A percentile compares a stretch with the other conserved stretches of the same genome.
Conservation (phyloP, 2,797 vertebrate genomes). For the Danio albolineatus region DNA sequence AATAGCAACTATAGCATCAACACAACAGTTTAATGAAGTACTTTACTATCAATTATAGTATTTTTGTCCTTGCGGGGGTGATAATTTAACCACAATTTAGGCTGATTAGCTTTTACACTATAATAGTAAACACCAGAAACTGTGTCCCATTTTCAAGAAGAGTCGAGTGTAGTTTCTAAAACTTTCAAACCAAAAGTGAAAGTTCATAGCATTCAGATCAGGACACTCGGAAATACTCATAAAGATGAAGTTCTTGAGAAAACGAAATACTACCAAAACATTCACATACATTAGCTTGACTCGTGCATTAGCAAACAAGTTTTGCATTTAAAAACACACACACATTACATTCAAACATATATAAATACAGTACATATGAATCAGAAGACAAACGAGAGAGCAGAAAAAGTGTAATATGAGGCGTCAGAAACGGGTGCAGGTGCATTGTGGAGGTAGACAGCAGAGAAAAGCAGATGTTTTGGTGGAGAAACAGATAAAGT, state of each 20-base stretch:
- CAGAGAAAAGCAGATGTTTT: constrained; percentile 30
- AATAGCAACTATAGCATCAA: no score
- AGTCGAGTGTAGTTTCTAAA: neutral
- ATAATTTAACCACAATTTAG: neutral
- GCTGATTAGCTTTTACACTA: neutral
- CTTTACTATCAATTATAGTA: no score
- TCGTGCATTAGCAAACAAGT: constrained; percentile 4
- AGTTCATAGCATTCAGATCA: neutral
- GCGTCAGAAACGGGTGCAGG: constrained; percentile 34
- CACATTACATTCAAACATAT: constrained; percentile 26
- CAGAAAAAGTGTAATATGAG: neutral
- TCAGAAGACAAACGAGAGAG: neutral
- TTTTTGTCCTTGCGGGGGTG: no score
- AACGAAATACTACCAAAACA: constrained; percentile 10
- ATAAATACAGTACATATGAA: constrained; percentile 38
- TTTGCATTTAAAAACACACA: constrained; percentile 21
- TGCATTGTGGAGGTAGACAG: constrained; percentile 51
- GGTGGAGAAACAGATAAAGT: neutral
- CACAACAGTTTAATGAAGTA: no score
- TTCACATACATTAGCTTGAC: constrained; percentile 25
- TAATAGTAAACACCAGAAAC: neutral
- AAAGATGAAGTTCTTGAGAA: neutral
- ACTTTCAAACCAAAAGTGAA: neutral
- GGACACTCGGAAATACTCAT: neutral
- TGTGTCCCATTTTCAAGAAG: neutral